Conservation (phyloP, 1,140 invertebrate species). For the Brachionus rotundiformis region DNA sequence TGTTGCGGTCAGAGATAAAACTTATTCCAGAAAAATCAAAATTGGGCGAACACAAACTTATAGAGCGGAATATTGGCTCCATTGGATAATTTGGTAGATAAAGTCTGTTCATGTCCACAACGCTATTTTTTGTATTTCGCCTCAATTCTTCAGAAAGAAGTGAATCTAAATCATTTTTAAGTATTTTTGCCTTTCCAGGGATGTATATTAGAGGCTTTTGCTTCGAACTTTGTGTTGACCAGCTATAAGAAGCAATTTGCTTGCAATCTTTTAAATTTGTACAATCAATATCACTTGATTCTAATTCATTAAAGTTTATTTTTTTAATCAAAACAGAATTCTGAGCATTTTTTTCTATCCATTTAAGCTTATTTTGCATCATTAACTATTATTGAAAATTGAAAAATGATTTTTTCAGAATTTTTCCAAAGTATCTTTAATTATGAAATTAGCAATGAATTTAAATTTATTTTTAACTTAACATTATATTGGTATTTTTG, state of each 20-base stretch:
- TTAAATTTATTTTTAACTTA: too few species aligned
- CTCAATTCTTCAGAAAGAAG: not conserved
- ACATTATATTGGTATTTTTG: too few species aligned
- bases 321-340: not conserved
- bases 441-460: too few species aligned
- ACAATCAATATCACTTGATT: not conserved
- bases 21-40: not conserved
- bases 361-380: not conserved
- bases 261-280: not conserved
- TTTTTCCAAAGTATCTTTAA: too few species aligned
- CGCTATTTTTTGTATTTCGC: not conserved
- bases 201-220: not conserved
- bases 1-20: conserved; percentile 30
- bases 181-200: not conserved
- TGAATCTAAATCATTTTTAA: not conserved
- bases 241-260: conserved; percentile 6
- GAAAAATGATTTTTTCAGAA: too few species aligned
- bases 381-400: too few species aligned
- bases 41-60: not conserved
- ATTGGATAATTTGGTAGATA: not conserved
- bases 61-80: not conserved
- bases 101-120: conserved; percentile 11
- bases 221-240: not conserved
- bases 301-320: not conserved
- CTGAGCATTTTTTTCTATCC: not conserved